These are phyloP conservation scores for Gorsachius magnificus DNA, from an alignment of 2,797 vertebrate species.

Conservation along the genomic window DNA sequence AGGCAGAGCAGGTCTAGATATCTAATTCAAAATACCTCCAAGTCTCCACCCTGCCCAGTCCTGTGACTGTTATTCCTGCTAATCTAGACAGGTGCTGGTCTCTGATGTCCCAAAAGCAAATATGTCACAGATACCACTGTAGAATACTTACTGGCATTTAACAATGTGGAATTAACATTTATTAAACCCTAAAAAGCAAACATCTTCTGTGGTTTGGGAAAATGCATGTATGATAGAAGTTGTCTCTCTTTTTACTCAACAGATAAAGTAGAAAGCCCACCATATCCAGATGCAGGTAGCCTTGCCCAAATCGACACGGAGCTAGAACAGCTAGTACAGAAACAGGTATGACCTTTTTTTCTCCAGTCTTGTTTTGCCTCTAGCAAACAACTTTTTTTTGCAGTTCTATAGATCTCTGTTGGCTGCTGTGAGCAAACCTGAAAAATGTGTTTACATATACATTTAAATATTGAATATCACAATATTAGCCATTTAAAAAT, in stretches of 20 bases:
- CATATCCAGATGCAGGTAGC: slow-evolving; percentile 23
- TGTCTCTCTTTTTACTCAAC: slow-evolving; percentile 36
- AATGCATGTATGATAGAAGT: neutral
- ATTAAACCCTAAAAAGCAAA: neutral
- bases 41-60: neutral
- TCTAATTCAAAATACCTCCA: neutral
- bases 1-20: neutral
- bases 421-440: neutral
- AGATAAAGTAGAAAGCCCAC: neutral
- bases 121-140: neutral
- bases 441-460: neutral
- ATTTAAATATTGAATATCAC: neutral
- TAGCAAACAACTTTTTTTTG: neutral
- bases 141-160: neutral
- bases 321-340: slow-evolving; percentile 56
- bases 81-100: neutral
- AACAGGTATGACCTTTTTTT: slow-evolving; percentile 32
- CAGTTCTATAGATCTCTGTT: neutral
- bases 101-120: neutral
- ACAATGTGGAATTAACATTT: neutral
- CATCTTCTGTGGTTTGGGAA: neutral
- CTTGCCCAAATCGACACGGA: slow-evolving; percentile 23
- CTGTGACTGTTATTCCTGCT: neutral
- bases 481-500: neutral
- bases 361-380: neutral